Evolutionary conservation across 2,888 invertebrate genomes (phyloP), one percentile per base, ranked within the genome.

Genomic region (Heliconius hortense): DNA sequence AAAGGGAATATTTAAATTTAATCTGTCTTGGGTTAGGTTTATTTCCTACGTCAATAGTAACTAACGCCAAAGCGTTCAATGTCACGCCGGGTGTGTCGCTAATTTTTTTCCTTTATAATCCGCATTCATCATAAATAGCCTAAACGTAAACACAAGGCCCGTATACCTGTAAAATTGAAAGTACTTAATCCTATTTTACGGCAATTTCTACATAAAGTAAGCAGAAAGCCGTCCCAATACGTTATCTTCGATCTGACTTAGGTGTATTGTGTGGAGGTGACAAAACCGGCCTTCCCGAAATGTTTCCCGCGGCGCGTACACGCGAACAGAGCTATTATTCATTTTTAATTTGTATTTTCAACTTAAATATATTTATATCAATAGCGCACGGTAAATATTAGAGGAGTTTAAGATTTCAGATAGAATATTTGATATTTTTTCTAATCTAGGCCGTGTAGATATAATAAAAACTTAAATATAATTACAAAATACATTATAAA

Each of bases 141-240:
- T 59, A 15, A 70, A 70, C 70, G 70, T 70, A 70, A 70, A 70
- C 70, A 70, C 24, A 60, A 35, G 60, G 10, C 56, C 56, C 60
- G 31, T 24, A 70, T 70, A 70, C 70, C 43, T 67, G 68, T 31
- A 21, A 53, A 74, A 73, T 73, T 67, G 18, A 74, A 56, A 62
- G 48, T 26, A 68, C 63, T 78, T 83, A 84, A 85, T 85, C 84
- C 81, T 70, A 84, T 87, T 86, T 84, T 78, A 83, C 83, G 83
- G 80, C 83, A 82, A 86, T 85, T 87, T 81, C 79, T 82, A 79
- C 83, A 82, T 84, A 48, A 84, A 84, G 82, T 84, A 81, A 79
- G 77, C 79, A 78, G 82, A 82, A 80, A 78, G 72, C 73, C 72
- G 64, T 60, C 53, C 68, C 64, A 68, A 68, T 70, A 62, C 77